Conservation (phyloP, 2,888 invertebrate species). For the Camponotus fellah region DNA sequence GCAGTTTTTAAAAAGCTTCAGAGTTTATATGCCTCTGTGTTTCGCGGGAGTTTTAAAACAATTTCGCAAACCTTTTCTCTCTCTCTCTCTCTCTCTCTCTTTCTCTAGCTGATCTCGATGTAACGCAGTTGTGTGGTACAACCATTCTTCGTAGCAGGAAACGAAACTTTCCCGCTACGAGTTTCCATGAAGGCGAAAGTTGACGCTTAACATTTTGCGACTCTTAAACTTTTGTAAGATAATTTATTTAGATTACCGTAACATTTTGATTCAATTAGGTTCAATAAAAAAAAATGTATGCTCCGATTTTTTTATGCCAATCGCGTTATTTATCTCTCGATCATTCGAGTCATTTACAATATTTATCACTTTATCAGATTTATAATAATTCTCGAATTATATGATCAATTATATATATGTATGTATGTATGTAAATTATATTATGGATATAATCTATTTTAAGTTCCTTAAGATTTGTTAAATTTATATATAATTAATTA, state of each 20-base stretch:
- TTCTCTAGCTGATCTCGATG: slow-evolving; percentile 46
- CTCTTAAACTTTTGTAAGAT: slow-evolving; percentile 55
- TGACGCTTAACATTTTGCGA: slow-evolving; percentile 65
- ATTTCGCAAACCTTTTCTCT: slow-evolving; percentile 64
- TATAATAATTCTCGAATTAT: background rate
- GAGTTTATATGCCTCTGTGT: slow-evolving; percentile 80
- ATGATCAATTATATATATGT: too few species aligned
- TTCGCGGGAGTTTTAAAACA: slow-evolving; percentile 78
- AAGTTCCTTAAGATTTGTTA: background rate
- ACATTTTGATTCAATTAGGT: slow-evolving; percentile 63
- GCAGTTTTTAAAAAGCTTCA: slow-evolving; percentile 78
- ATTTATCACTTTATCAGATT: background rate
- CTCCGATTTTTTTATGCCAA: background rate
- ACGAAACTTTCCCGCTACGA: slow-evolving; percentile 68
- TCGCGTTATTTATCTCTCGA: background rate
- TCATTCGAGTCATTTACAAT: background rate
- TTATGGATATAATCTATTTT: background rate
- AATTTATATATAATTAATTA: background rate
- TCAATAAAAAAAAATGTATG: background rate
- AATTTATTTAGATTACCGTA: slow-evolving; percentile 55
- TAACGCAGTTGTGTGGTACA: slow-evolving; percentile 56
- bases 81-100: slow-evolving; percentile 42
- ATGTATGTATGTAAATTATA: background rate
- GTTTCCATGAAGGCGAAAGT: slow-evolving; percentile 64
- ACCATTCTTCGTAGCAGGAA: slow-evolving; percentile 55